These are phyloP conservation scores for Crenichthys baileyi DNA, from an alignment of 2,797 vertebrate species.

Conservation along the genomic window DNA sequence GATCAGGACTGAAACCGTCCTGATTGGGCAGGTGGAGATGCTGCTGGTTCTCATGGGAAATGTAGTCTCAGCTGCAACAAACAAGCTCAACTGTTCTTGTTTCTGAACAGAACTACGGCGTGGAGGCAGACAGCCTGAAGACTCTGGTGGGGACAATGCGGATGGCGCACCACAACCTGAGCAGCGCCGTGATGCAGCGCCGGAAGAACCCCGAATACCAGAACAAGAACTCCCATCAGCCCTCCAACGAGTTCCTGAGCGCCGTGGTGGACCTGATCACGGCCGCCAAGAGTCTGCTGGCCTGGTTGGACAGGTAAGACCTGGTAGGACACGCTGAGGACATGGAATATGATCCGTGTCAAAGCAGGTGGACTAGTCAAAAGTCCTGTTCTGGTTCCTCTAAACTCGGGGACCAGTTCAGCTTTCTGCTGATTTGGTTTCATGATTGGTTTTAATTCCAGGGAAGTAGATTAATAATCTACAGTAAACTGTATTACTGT, in stretches of 20 bases:
- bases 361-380: no score
- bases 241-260: slow-evolving; percentile 92
- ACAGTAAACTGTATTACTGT: no score
- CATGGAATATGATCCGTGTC: no score
- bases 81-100: neutral
- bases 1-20: neutral
- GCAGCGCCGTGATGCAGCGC: slow-evolving; percentile 85
- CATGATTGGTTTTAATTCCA: no score
- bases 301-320: slow-evolving; percentile 91
- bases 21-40: neutral
- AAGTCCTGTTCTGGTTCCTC: neutral
- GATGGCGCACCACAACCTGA: slow-evolving; percentile 85
- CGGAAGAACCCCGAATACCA: slow-evolving; percentile 86
- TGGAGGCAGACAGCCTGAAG: slow-evolving; percentile 94
- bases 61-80: neutral
- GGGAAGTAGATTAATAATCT: no score
- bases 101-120: slow-evolving; percentile 85
- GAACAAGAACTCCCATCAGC: slow-evolving; percentile 83
- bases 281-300: slow-evolving; percentile 90
- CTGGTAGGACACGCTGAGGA: no score
- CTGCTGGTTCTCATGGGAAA: slow-evolving; percentile 6
- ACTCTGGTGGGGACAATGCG: slow-evolving; percentile 88
- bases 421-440: no score
- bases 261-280: slow-evolving; percentile 94
- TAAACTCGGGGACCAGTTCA: no score